These are phyloP conservation scores for Acleris sparsana DNA, from an alignment of 2,888 invertebrate species.

Conservation along the genomic window DNA sequence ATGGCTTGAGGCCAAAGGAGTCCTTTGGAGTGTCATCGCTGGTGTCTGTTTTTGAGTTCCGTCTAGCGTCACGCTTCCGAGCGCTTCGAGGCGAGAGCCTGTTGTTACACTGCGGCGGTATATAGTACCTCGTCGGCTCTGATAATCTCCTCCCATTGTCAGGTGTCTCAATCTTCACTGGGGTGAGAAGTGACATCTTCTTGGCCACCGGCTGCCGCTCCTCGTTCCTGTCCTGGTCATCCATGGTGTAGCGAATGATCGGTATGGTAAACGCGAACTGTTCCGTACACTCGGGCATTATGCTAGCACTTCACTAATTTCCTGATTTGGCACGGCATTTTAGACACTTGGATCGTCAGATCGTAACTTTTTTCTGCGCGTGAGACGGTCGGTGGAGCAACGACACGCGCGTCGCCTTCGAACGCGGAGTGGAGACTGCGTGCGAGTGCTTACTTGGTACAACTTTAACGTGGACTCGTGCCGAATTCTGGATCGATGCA, in stretches of 20 bases:
- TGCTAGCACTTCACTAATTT: slow-evolving; percentile 61
- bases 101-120: slow-evolving; percentile 78
- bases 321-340: slow-evolving; percentile 59
- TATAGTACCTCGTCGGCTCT: slow-evolving; percentile 72
- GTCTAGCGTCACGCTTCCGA: slow-evolving; percentile 67
- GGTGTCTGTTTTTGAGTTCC: slow-evolving; percentile 63
- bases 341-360: slow-evolving; percentile 40
- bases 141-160: slow-evolving; percentile 70
- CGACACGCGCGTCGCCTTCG: slow-evolving; percentile 55
- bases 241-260: slow-evolving; percentile 78
- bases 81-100: slow-evolving; percentile 75
- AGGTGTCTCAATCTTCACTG: slow-evolving; percentile 77
- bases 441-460: slow-evolving; percentile 39
- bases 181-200: slow-evolving; percentile 74
- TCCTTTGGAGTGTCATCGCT: slow-evolving; percentile 63
- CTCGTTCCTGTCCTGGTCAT: slow-evolving; percentile 66
- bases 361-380: slow-evolving; percentile 41
- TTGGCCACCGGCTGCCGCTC: slow-evolving; percentile 68
- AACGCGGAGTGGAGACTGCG: slow-evolving; percentile 49
- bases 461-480: slow-evolving; percentile 8
- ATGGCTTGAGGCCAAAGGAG: slow-evolving; percentile 67
- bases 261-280: slow-evolving; percentile 75
- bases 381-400: slow-evolving; percentile 35
- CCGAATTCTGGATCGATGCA: slow-evolving; percentile 21
- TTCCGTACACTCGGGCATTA: slow-evolving; percentile 80